Evolutionary conservation across 2,113 vertebrate species (phyloP).

Genomic region (Fregata magnificens): DNA sequence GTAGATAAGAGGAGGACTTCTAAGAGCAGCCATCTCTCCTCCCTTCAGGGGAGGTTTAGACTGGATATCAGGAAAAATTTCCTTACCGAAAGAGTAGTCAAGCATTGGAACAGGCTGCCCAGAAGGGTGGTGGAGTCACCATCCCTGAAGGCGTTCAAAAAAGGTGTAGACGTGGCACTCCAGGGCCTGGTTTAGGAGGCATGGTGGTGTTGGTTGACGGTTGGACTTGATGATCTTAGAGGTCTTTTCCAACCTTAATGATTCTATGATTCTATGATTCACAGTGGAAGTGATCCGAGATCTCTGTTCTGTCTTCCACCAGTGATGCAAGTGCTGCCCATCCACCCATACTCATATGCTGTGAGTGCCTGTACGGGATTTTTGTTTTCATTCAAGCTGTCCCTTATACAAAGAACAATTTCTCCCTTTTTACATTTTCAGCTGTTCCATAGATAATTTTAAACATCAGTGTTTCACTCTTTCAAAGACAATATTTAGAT

Average conservation of each 20-base stretch:
- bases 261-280: no score
- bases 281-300: accelerated
- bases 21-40: background rate
- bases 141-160: no score
- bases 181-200: no score
- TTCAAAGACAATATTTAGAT: background rate
- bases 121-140: no score
- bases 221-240: no score
- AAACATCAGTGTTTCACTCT: background rate
- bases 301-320: background rate
- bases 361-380: accelerated
- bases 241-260: no score
- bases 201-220: no score
- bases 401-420: background rate
- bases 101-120: no score
- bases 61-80: no score
- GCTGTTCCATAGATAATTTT: background rate
- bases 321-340: background rate
- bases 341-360: background rate
- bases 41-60: no score
- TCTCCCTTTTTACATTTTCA: background rate
- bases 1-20: background rate
- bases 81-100: no score
- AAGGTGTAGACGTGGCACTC: no score
- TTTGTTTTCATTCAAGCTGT: background rate